These are phyloP conservation scores for Saturnia japonica DNA, from an alignment of 2,888 invertebrate species.

Conservation along the genomic window DNA sequence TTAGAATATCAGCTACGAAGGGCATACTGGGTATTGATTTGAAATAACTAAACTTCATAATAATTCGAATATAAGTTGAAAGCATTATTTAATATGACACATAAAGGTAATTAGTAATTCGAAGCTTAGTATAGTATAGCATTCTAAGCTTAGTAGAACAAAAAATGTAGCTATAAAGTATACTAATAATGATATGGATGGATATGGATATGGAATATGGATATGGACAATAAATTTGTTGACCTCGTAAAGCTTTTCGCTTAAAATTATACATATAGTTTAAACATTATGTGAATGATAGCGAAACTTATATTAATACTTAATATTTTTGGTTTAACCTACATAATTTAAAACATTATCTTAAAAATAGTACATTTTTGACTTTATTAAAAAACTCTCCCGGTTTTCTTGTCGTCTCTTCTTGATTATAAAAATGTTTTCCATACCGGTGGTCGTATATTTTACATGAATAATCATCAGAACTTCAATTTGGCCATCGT, in stretches of 20 bases:
- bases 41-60: neutral
- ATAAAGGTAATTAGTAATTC: neutral
- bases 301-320: too few relatives aligned
- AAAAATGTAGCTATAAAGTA: neutral
- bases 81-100: neutral
- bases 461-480: too few relatives aligned
- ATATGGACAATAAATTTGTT: neutral
- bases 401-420: too few relatives aligned
- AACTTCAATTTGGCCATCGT: neutral
- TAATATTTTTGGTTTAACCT: too few relatives aligned
- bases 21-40: neutral
- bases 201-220: too few relatives aligned
- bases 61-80: neutral
- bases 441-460: too few relatives aligned
- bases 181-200: too few relatives aligned
- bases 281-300: neutral
- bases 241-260: neutral
- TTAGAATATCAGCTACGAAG: neutral
- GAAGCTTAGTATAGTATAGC: neutral
- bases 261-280: neutral
- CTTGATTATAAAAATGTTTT: neutral
- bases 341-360: too few relatives aligned
- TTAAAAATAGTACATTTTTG: too few relatives aligned
- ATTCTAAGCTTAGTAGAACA: neutral
- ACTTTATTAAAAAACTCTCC: too few relatives aligned